phyloP scores from a whole-genome alignment of 2,113 vertebrate genomes.

The Saiga tatarica region DNA sequence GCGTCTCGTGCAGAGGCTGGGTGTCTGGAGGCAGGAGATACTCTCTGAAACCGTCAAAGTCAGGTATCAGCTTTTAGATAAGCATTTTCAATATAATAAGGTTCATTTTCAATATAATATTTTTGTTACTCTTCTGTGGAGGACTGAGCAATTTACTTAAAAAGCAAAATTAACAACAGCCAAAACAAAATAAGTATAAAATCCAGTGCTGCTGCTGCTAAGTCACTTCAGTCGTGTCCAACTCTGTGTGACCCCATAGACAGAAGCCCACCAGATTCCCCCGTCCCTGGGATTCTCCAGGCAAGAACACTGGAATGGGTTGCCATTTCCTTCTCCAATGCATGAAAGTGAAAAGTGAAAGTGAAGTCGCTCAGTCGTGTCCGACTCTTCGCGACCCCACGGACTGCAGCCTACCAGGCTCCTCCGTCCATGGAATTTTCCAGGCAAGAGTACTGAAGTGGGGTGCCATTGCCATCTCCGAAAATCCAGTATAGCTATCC shows the following conservation, averaged over 20 bases:
- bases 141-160: conserved; percentile 5
- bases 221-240: rapidly evolving
- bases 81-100: background rate
- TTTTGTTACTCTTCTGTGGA: background rate
- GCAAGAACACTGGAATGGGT: too few species aligned
- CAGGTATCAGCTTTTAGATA: background rate
- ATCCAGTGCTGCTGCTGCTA: background rate
- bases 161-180: background rate
- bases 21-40: conserved; percentile 88
- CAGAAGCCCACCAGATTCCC: too few species aligned
- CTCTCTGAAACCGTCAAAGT: conserved; percentile 81
- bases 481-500: background rate
- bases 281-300: too few species aligned
- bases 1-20: conserved; percentile 89
- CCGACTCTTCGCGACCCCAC: too few species aligned
- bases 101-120: background rate
- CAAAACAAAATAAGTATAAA: background rate
- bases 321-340: too few species aligned
- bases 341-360: too few species aligned
- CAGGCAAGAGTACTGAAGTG: too few species aligned
- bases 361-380: too few species aligned
- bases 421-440: too few species aligned
- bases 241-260: too few species aligned
- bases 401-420: too few species aligned
- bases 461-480: too few species aligned